phyloP scores from a whole-genome alignment of 2,888 invertebrate genomes.

The Leptodirus hochenwartii region DNA sequence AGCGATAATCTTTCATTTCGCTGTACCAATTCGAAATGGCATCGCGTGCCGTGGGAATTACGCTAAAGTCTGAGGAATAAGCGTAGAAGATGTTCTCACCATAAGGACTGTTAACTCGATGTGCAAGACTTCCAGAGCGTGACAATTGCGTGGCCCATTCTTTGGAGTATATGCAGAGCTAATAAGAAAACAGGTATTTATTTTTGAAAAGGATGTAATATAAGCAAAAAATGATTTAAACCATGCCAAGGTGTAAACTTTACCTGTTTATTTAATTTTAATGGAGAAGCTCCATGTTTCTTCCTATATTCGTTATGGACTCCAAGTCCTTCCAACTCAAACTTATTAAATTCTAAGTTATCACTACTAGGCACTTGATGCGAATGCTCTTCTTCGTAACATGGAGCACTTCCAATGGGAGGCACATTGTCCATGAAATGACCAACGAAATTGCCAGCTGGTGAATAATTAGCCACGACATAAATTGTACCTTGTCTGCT shows the following conservation, averaged over 20 bases:
- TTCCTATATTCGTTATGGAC: conserved; percentile 42
- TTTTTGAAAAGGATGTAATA: background rate
- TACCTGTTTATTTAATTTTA: conserved; percentile 33
- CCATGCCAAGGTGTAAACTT: too few relatives aligned
- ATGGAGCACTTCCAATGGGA: conserved; percentile 15
- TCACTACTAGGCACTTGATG: conserved; percentile 16
- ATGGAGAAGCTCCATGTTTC: conserved; percentile 35
- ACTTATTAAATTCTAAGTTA: conserved; percentile 16
- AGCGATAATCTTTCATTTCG: conserved; percentile 32
- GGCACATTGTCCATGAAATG: conserved; percentile 57
- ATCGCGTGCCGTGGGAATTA: conserved; percentile 31
- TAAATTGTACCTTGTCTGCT: conserved; percentile 56
- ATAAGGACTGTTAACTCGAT: conserved; percentile 42
- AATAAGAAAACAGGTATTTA: conserved; percentile 13
- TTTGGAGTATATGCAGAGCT: conserved; percentile 43
- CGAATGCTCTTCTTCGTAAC: conserved; percentile 1
- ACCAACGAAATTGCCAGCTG: conserved; percentile 73
- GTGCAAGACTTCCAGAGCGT: conserved; percentile 41
- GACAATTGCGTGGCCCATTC: conserved; percentile 56
- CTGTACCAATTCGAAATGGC: conserved; percentile 40
- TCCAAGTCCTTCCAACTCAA: conserved; percentile 31
- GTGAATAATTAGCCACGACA: conserved; percentile 81
- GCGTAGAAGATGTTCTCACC: conserved; percentile 41
- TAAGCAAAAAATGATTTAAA: too few relatives aligned
- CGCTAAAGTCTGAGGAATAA: conserved; percentile 34